Base-by-base conservation (phyloP, 53 echinoderm and acorn worm species). In the Echinometra lucunter region DNA sequence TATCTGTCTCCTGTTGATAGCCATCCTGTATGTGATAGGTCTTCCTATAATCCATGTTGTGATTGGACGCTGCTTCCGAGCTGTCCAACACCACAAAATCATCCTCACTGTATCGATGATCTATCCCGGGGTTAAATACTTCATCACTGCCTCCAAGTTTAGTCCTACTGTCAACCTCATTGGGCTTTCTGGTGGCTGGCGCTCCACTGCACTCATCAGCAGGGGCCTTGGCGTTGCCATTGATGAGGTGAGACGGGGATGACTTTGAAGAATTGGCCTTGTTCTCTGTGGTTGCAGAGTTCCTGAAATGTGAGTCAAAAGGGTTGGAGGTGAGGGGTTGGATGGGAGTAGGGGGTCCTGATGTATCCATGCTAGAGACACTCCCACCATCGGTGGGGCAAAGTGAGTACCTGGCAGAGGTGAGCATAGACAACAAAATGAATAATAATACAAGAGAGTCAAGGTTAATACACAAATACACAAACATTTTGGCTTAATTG, bases 361-460 rank as follows among this genome's bases (percentile, higher is more conserved):
- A 97, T 1, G 92, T 91, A 40, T 96, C 94, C 66, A 88, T 80
- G 72, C 97, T 96, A 1, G 74, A 75, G 1, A 74, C 90, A 35
- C 96, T 95, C 66, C 95, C 95, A 34, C 95, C 88, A 78, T 97
- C 97, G n/a, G 96, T 92, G 2, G 97, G 98, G 58, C 97, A 96
- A 57, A 98, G 93, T 18, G 97, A 96, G 75, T 97, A 97, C 95
- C 94, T 94, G 45, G 23, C 18, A 25, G 91, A 81, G 93, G 72
- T 6, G 40, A 63, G 30, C 5, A 88, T 32, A 88, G 35, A 88
- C 32, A 53, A 53, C 53, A 55, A 11, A 19, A 88, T 57, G n/a
- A 81, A 81, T 13, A 3, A 32, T 32, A 30, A 72, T 32, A 13
- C 44, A 81, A 81, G 42, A 81, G 42, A 81, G 28, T 81, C 10